Evolutionary conservation across 1,140 invertebrate species (phyloP).

Genomic region (Arctopsyche grandis): DNA sequence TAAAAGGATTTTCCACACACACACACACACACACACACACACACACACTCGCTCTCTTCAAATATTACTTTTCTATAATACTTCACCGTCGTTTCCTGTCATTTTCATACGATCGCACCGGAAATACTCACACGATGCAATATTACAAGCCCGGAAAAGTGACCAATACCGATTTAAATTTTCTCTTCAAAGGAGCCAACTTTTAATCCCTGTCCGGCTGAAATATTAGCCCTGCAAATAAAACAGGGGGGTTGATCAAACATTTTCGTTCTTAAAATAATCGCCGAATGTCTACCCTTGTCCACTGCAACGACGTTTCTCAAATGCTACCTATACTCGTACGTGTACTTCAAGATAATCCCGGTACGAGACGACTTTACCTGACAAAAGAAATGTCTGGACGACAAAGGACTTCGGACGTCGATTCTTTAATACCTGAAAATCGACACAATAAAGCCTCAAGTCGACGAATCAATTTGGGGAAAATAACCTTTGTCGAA

Average conservation of each 20-base stretch:
- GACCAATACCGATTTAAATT: not conserved
- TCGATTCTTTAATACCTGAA: constrained; percentile 37
- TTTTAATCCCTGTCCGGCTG: not conserved
- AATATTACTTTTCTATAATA: constrained; percentile 17
- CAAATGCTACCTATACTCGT: not conserved
- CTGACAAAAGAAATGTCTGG: constrained; percentile 49
- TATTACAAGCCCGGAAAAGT: not conserved
- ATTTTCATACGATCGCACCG: not conserved
- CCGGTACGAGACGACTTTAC: constrained; percentile 23
- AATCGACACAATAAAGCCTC: not conserved
- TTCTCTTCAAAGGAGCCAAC: not conserved
- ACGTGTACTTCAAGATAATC: constrained; percentile 1
- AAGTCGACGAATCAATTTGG: not conserved
- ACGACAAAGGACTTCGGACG: constrained; percentile 48
- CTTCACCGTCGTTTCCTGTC: no score
- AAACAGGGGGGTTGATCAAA: not conserved
- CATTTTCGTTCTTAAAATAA: not conserved
- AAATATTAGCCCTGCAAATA: not conserved
- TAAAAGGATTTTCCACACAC: constrained; percentile 30
- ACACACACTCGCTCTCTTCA: not conserved
- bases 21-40: constrained; percentile 2
- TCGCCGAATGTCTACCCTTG: not conserved
- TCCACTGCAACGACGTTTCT: not conserved
- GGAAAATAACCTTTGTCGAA: not conserved
- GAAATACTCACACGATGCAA: not conserved